phyloP scores from a whole-genome alignment of 53 echinoderm and acorn worm genomes.

The Paracentrotus lividus region DNA sequence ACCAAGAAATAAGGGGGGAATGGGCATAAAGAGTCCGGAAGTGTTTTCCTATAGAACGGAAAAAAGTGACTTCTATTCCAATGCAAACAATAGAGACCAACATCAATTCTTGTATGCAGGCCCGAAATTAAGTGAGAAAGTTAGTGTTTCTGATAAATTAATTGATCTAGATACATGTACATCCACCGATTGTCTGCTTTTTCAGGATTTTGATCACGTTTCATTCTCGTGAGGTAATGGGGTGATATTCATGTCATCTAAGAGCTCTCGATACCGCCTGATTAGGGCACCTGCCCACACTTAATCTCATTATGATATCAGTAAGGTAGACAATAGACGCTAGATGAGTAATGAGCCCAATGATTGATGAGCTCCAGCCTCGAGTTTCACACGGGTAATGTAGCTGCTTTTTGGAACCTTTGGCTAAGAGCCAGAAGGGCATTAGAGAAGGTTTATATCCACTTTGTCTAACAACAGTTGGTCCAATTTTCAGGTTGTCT shows the following conservation, averaged over 20 bases:
- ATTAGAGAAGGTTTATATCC: neutral
- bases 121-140: neutral
- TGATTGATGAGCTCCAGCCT: neutral
- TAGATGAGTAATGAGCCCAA: neutral
- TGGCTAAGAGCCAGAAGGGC: neutral
- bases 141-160: neutral
- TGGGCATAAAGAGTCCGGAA: neutral
- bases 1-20: no score
- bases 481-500: no score
- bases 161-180: neutral
- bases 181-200: neutral
- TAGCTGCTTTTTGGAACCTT: neutral
- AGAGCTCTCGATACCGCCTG: neutral
- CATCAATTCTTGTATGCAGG: neutral
- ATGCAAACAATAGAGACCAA: neutral
- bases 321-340: neutral
- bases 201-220: neutral
- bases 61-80: neutral
- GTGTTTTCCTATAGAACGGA: neutral
- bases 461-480: neutral
- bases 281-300: constrained; percentile 32
- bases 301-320: neutral
- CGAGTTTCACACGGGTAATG: neutral
- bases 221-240: neutral
- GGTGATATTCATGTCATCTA: neutral